phyloP scores from a whole-genome alignment of 1,140 invertebrate species.

The Muscidifurax raptorellus region DNA sequence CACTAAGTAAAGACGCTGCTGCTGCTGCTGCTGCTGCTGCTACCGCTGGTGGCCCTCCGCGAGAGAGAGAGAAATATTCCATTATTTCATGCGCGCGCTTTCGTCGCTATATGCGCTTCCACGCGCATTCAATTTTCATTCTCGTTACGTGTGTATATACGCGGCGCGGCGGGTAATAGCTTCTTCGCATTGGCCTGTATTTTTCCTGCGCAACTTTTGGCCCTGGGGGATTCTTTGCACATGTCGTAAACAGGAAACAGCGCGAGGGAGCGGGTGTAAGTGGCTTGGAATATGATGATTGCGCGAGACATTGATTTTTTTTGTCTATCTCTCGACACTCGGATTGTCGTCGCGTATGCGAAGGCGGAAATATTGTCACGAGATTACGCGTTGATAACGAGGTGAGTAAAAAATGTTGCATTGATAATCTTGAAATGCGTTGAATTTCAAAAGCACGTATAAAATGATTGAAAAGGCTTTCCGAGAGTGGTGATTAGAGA shows the following conservation, averaged over 20 bases:
- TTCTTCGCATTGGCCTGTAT: neutral
- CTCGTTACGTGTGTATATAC: neutral
- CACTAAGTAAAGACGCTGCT: slow-evolving; percentile 20
- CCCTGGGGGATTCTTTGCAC: neutral
- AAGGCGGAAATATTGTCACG: too few species aligned
- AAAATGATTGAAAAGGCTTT: too few species aligned
- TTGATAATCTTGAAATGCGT: too few species aligned
- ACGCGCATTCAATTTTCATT: slow-evolving; percentile 13
- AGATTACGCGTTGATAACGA: too few species aligned
- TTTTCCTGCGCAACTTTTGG: neutral
- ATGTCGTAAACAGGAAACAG: neutral
- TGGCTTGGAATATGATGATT: neutral
- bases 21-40: neutral
- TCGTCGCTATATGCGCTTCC: neutral
- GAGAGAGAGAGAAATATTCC: slow-evolving; percentile 18
- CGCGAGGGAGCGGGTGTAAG: neutral
- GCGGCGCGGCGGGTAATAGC: neutral
- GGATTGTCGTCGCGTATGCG: too few species aligned
- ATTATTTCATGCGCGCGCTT: slow-evolving; percentile 13
- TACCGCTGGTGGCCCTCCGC: too few species aligned
- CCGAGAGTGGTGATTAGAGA: too few species aligned
- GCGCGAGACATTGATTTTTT: neutral
- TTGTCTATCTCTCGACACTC: too few species aligned
- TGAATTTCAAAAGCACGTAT: too few species aligned
- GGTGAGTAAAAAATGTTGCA: too few species aligned